Base-by-base conservation (phyloP, 2,113 vertebrate species). In the Colistium nudipinnis region DNA sequence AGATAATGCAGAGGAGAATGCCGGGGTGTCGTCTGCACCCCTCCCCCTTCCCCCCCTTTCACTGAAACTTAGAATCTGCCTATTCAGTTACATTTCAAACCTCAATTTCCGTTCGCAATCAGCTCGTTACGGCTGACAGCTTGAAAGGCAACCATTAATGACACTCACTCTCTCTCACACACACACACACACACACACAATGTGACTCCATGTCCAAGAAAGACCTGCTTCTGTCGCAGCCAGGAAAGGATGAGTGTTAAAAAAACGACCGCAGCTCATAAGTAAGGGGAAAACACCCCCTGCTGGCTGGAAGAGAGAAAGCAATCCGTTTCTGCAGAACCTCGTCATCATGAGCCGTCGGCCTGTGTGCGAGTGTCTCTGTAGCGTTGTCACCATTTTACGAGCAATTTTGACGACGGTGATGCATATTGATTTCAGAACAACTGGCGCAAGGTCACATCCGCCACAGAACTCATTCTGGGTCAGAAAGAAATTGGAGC, bases 51-150 rank as follows among this genome's bases (percentile, higher is more conserved):
- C 49, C 51, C 48, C 54, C 71, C 74, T 49, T 60, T 55, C 71
- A 48, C 13, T 31, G 44, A 72, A 78, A 87, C 59, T 45, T 74
- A 74, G 64, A 76, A 83, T 85, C 71, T 77, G 76, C 79, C 87
- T 76, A 82, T 90, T 88, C 86, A 38, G 82, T 91, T 88, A 87
- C 81, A 85, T 89, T 87, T 87, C 66, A 80, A 78, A 82, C 57
- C 78, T 84, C 76, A 53, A 82, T 83, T 84, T 86, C 85, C 76
- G 70, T 74, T 85, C 72, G 87, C 75, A 69, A 76, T 86, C 75
- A 59, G 76, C 82, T 83, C 60, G 67, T 88, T 88, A 82, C 11
- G 68, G 82, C 74, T 62, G 82, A 82, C 66, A 19, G 75, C 66
- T 81, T 76, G 77, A 86, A 76, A 76, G 78, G 74, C 70, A n/a